phyloP scores from a whole-genome alignment of 2,797 vertebrate species.

The Myotis planiceps region DNA sequence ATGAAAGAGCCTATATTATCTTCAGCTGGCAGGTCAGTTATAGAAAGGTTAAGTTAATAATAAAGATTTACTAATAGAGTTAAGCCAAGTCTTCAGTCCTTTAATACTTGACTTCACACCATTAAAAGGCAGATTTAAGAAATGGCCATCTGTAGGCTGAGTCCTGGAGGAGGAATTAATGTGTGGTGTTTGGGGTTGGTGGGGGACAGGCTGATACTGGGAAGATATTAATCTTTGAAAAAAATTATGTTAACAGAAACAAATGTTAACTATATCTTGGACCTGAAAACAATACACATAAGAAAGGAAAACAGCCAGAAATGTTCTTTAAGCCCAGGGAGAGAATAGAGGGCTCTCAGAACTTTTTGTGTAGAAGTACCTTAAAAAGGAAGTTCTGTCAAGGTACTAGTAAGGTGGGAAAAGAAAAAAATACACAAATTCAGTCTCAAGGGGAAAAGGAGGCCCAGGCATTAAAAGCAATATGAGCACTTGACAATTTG shows the following conservation, averaged over 20 bases:
- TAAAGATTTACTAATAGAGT: constrained; percentile 10
- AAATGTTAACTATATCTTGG: constrained; percentile 1
- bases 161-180: neutral
- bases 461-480: neutral
- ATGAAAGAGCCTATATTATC: neutral
- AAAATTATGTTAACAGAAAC: neutral
- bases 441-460: neutral
- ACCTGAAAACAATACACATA: neutral
- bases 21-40: neutral
- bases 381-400: neutral
- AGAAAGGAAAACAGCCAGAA: neutral
- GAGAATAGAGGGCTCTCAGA: neutral
- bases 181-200: neutral
- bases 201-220: neutral
- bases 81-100: neutral
- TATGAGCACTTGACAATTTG: neutral
- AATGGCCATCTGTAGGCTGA: neutral
- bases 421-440: neutral
- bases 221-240: constrained; percentile 3
- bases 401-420: neutral
- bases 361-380: neutral
- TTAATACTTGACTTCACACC: neutral
- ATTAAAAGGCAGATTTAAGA: neutral
- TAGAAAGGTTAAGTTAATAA: neutral
- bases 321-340: neutral